Base-by-base conservation (phyloP, 2,888 invertebrate genomes). In the Lomographa bimaculata region DNA sequence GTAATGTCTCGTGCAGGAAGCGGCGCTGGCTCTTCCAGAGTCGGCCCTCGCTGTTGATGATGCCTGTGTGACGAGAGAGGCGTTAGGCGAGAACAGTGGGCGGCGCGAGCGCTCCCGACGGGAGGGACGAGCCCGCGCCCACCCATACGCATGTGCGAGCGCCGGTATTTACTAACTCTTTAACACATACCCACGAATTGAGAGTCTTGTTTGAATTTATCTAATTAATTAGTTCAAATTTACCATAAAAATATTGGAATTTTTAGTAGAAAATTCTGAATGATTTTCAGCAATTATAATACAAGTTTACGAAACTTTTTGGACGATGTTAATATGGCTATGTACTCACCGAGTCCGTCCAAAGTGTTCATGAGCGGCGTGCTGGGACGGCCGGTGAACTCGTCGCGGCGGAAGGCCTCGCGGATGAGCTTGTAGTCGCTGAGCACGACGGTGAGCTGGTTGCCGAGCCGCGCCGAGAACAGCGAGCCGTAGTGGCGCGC, bases 1-100 rank as follows among this genome's bases (percentile, higher is more conserved):
- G 91, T 1, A 97, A 90, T 58, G 95, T 94, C 57, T 95, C 95
- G 71, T 97, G 96, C 32, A 97, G 89, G 82, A 97, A 97, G 52
- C 94, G 92, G 42, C 97, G 91, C 74, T 97, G 97, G 63, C 94
- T 96, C 78, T 96, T 96, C 97, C 97, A 97, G 61, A 97, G 87
- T 54, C 93, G 93, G 46, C 97, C 97, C 56, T 95, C 95, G 60
- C 95, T 94, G 79, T 97, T 97, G 69, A 97, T 93, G 60, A 97
- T 94, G 59, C 97, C 97, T 97, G 90, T 29, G 80, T 70, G 32
- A 66, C 52, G 65, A 74, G 61, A 71, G 62, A 72, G 74, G 74
- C 64, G 72, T 66, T 69, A 70, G 54, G 54, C 50, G 62, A 60
- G 63, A 62, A 53, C 69, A 58, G 78, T 78, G 79, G 81, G 85